Percentiles rank a stretch among this genome's conserved stretches.
Evolutionary conservation across 2,797 vertebrate genomes (phyloP).

Genomic region (Esox lucius): DNA sequence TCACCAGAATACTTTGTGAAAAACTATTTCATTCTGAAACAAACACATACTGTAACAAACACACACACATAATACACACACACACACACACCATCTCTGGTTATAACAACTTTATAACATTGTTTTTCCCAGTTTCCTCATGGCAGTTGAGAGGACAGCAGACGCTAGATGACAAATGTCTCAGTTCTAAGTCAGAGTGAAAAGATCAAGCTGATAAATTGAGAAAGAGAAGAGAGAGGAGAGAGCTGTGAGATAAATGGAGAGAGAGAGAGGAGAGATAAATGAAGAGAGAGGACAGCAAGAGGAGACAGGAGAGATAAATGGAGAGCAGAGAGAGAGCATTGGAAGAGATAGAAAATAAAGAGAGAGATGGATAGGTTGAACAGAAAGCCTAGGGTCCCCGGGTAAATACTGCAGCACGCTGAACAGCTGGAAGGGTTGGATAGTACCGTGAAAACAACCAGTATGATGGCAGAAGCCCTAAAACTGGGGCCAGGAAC

Average conservation of each 20-base stretch:
- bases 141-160: neutral
- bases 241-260: neutral
- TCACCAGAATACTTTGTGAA: constrained; percentile 4
- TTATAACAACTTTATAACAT: neutral
- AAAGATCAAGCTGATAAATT: neutral
- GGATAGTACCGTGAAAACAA: neutral
- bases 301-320: neutral
- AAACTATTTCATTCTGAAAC: neutral
- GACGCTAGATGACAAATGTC: neutral
- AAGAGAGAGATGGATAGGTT: neutral
- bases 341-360: neutral
- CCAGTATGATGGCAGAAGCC: neutral
- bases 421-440: neutral
- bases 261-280: neutral
- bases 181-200: neutral
- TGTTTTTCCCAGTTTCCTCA: neutral
- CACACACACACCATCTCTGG: neutral
- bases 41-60: constrained; percentile 9
- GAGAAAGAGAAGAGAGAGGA: neutral
- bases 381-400: neutral
- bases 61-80: neutral
- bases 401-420: neutral
- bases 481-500: neutral
- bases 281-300: neutral
- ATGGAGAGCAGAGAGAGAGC: neutral